A percentile compares a stretch with the other conserved stretches of the same genome.
Evolutionary conservation across 1,140 invertebrate genomes (phyloP).

Genomic region (Maniola jurtina): DNA sequence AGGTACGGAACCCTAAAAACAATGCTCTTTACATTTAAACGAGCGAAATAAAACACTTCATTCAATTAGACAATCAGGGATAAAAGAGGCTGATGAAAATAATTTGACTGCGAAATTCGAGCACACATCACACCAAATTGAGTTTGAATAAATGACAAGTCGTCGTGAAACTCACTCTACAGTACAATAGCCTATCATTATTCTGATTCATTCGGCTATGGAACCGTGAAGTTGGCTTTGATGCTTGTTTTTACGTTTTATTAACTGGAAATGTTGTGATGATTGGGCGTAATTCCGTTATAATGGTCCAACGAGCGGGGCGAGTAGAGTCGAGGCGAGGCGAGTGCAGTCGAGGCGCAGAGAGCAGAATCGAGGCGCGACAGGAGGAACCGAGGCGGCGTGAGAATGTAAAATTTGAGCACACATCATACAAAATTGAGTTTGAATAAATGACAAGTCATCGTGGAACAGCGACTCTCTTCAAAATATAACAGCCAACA

Average conservation of each 20-base stretch:
- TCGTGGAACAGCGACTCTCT: not conserved
- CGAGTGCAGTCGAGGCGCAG: too few species aligned
- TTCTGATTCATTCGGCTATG: not conserved
- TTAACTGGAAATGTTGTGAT: not conserved
- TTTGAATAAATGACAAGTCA: not conserved
- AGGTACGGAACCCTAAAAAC: too few species aligned
- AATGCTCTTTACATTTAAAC: not conserved
- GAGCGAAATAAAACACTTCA: not conserved
- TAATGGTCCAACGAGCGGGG: too few species aligned
- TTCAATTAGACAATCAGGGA: not conserved
- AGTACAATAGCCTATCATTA: not conserved
- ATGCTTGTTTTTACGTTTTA: not conserved
- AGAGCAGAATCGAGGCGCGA: too few species aligned
- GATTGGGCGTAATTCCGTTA: too few species aligned
- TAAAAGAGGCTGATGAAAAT: not conserved
- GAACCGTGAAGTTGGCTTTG: not conserved
- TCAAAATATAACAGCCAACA: not conserved
- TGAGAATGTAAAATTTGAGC: not conserved
- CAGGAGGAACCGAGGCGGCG: too few species aligned
- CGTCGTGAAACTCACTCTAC: not conserved
- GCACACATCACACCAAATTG: not conserved
- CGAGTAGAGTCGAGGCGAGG: too few species aligned
- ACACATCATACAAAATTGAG: not conserved
- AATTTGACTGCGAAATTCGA: constrained; percentile 6
- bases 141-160: constrained; percentile 1